These are phyloP conservation scores for Chrysemys picta DNA, from an alignment of 2,113 vertebrate genomes.

Conservation along the genomic window DNA sequence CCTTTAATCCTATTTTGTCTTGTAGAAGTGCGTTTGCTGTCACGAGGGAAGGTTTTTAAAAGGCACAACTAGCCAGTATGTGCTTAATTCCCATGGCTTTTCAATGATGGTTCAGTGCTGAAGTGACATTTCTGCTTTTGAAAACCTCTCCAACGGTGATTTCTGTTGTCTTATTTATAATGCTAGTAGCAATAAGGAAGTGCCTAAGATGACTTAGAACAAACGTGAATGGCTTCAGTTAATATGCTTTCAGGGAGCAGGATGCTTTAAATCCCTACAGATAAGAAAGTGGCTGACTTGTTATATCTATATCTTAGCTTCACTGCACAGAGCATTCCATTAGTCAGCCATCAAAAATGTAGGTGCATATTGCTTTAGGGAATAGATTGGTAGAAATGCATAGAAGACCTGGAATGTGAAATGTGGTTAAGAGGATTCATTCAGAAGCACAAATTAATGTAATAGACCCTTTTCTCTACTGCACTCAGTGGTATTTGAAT, in stretches of 20 bases:
- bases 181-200: neutral
- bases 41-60: neutral
- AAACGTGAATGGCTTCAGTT: neutral
- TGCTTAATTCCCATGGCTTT: neutral
- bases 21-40: neutral
- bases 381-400: neutral
- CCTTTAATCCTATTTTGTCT: neutral
- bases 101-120: neutral
- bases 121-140: neutral
- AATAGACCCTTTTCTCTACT: rapidly evolving
- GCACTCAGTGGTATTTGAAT: rapidly evolving
- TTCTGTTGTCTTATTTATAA: neutral
- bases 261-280: neutral
- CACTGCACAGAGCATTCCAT: neutral
- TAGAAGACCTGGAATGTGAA: neutral
- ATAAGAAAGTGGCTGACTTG: neutral
- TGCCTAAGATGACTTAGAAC: neutral
- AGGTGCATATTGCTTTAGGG: rapidly evolving
- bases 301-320: neutral
- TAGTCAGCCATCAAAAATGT: neutral
- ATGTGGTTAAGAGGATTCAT: neutral
- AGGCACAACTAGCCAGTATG: rapidly evolving
- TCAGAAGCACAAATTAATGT: neutral
- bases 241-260: neutral
- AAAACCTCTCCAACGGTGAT: neutral